Evolutionary conservation across 2,113 vertebrate genomes (phyloP).

Genomic region (Hippocampus mohnikei): DNA sequence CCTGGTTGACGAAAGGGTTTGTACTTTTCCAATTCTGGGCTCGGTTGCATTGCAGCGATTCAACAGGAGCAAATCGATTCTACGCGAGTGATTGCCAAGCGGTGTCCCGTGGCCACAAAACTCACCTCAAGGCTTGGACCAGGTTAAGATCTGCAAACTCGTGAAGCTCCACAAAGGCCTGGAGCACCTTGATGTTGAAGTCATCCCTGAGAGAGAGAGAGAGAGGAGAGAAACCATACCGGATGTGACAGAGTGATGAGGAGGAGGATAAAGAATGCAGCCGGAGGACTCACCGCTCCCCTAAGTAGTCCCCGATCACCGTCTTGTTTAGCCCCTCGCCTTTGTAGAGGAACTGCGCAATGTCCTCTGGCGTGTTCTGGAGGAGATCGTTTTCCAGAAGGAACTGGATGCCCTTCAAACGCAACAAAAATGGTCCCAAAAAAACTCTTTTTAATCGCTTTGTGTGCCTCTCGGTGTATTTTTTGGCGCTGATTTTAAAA

Average conservation of each 20-base stretch:
- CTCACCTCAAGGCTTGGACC: constrained; percentile 95
- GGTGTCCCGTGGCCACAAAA: background rate
- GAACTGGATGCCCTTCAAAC: constrained; percentile 89
- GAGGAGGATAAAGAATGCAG: constrained; percentile 14
- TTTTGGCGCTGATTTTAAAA: no score
- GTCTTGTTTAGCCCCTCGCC: constrained; percentile 98
- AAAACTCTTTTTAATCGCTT: no score
- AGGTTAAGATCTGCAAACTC: constrained; percentile 99
- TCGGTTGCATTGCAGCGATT: no score
- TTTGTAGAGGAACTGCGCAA: constrained; percentile 97
- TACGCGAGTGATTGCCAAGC: no score
- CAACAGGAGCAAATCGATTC: no score
- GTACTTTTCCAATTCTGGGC: no score
- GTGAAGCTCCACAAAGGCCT: constrained; percentile 97
- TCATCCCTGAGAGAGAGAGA: constrained; percentile 79
- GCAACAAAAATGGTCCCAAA: constrained; percentile 4
- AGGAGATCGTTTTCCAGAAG: constrained; percentile 95
- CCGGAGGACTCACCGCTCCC: constrained; percentile 82
- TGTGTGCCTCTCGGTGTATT: no score
- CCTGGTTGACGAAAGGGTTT: no score
- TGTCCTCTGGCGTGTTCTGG: constrained; percentile 92
- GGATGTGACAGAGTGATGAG: constrained; percentile 11
- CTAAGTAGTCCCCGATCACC: constrained; percentile 95
- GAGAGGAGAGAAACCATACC: constrained; percentile 10
- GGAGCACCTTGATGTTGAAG: constrained; percentile 97